A percentile compares a stretch with the other conserved stretches of the same genome.
phyloP scores from a whole-genome alignment of 2,797 vertebrate genomes.

The Nyctalus aviator region DNA sequence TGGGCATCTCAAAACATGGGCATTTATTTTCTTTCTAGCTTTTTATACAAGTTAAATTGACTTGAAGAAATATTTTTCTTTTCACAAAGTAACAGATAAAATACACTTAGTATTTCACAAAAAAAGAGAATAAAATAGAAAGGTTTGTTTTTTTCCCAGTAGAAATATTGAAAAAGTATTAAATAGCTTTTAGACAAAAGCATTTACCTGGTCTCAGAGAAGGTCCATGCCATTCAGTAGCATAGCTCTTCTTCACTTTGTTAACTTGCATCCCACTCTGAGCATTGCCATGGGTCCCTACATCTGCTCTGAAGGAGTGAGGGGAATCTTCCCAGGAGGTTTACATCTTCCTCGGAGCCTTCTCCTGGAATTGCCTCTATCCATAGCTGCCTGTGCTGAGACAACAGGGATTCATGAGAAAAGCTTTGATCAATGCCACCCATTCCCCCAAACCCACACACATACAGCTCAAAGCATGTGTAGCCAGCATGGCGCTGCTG shows the following conservation, averaged over 20 bases:
- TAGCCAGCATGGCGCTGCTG: background rate
- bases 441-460: background rate
- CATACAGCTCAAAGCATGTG: background rate
- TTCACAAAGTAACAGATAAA: conserved; percentile 48
- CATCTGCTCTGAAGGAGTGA: background rate
- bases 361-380: background rate
- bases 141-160: conserved; percentile 25
- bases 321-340: background rate
- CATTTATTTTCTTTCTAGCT: background rate
- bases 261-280: background rate
- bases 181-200: background rate
- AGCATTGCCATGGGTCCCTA: background rate
- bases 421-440: conserved; percentile 22
- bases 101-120: background rate
- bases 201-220: background rate
- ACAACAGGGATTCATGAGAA: background rate
- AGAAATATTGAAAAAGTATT: background rate
- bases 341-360: background rate
- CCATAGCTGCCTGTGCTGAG: background rate
- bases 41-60: background rate
- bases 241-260: background rate
- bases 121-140: background rate
- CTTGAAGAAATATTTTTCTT: background rate
- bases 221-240: background rate
- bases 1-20: background rate